Evolutionary conservation across 2,113 vertebrate species (phyloP).

Genomic region (Colinus virginianus): DNA sequence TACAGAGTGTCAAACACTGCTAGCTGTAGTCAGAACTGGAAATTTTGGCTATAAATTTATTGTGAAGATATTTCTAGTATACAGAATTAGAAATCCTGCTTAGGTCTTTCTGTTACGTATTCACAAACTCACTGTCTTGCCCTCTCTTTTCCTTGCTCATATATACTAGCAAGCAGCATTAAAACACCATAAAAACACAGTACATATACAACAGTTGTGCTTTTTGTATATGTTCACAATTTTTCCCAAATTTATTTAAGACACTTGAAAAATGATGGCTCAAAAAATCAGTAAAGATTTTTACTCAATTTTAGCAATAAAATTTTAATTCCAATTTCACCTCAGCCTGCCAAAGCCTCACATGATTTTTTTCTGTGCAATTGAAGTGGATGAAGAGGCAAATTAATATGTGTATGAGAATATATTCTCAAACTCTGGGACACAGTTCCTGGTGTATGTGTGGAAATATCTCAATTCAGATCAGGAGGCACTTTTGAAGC

Average conservation of each 20-base stretch:
- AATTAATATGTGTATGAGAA: slow-evolving; percentile 26
- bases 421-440: background rate
- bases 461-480: slow-evolving; percentile 8
- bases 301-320: slow-evolving; percentile 48
- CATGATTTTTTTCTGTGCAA: slow-evolving; percentile 29
- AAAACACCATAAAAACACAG: background rate
- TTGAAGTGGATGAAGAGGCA: slow-evolving; percentile 37
- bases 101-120: slow-evolving; percentile 9
- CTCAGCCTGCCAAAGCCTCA: slow-evolving; percentile 11
- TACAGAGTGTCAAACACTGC: background rate
- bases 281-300: slow-evolving; percentile 33
- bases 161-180: background rate
- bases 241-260: slow-evolving; percentile 44
- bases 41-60: slow-evolving; percentile 58
- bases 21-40: slow-evolving; percentile 19
- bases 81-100: background rate
- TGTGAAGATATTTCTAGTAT: slow-evolving; percentile 28
- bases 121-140: background rate
- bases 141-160: background rate
- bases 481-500: background rate
- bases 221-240: background rate
- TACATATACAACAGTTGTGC: background rate
- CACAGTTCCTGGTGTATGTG: background rate
- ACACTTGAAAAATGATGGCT: slow-evolving; percentile 25
- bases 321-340: slow-evolving; percentile 39